phyloP scores from a whole-genome alignment of 2,888 invertebrate genomes.

The Tipula unca region DNA sequence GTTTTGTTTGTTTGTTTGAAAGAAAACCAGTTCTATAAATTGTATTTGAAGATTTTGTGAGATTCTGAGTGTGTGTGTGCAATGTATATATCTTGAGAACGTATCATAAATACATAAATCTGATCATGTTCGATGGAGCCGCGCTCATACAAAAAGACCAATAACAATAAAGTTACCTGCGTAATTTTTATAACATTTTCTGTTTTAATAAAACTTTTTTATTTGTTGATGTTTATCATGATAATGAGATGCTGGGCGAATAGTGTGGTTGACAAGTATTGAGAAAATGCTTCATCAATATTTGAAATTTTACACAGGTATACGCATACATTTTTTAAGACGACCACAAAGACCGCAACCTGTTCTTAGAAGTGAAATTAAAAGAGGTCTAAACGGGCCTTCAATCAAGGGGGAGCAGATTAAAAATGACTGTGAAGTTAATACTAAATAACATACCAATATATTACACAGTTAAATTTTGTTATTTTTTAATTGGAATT shows the following conservation, averaged over 20 bases:
- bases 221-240: neutral
- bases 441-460: too few species aligned
- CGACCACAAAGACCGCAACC: too few species aligned
- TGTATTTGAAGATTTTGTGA: neutral
- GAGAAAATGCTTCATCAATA: too few species aligned
- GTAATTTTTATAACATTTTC: neutral
- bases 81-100: neutral
- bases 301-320: too few species aligned
- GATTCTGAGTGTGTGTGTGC: neutral
- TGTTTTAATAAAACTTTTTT: neutral
- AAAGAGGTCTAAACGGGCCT: too few species aligned
- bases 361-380: too few species aligned
- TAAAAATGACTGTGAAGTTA: too few species aligned
- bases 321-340: too few species aligned
- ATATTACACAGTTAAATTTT: too few species aligned
- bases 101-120: neutral
- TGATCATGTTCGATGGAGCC: neutral
- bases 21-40: neutral
- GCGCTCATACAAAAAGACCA: neutral
- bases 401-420: too few species aligned
- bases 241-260: neutral
- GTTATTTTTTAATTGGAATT: too few species aligned
- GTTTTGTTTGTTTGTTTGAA: neutral
- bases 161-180: neutral
- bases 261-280: neutral